Percentiles rank a stretch among this genome's conserved stretches.
Conservation (phyloP, 2,888 invertebrate species). For the Diploptera punctata region DNA sequence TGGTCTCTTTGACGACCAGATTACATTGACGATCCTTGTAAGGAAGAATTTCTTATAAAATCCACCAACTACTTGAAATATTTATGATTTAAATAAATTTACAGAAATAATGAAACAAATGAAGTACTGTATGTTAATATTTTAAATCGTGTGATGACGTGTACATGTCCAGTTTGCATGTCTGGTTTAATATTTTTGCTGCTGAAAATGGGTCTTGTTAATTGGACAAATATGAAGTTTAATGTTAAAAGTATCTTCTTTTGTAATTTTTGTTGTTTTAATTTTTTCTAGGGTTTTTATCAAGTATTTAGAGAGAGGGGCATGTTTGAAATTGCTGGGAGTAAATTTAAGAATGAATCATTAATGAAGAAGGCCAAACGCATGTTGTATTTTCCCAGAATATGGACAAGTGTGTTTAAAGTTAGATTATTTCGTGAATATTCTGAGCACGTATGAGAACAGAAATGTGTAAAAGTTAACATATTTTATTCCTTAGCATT, state of each 20-base stretch:
- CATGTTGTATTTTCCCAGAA: conserved; percentile 20
- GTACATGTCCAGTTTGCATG: too few species aligned
- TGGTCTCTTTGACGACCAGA: too few species aligned
- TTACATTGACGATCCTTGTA: too few species aligned
- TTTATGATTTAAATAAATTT: too few species aligned
- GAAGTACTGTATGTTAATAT: too few species aligned
- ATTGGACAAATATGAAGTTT: background rate
- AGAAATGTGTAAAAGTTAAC: conserved; percentile 1
- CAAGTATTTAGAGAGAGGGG: conserved; percentile 4
- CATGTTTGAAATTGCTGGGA: conserved; percentile 9
- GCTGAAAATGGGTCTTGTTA: background rate
- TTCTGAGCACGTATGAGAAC: background rate
- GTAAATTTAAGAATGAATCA: too few species aligned
- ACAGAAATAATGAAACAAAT: too few species aligned
- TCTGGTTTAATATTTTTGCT: too few species aligned
- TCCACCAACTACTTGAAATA: too few species aligned
- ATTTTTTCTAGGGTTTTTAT: background rate
- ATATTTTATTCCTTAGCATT: conserved; percentile 19
- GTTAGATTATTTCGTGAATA: conserved; percentile 8
- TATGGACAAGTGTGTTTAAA: conserved; percentile 18
- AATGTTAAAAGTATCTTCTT: background rate
- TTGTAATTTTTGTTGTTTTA: conserved; percentile 15
- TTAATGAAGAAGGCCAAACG: conserved; percentile 7
- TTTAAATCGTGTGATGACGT: too few species aligned
- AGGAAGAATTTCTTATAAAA: too few species aligned